Conservation (phyloP, 2,888 invertebrate species). For the Plutella xylostella region DNA sequence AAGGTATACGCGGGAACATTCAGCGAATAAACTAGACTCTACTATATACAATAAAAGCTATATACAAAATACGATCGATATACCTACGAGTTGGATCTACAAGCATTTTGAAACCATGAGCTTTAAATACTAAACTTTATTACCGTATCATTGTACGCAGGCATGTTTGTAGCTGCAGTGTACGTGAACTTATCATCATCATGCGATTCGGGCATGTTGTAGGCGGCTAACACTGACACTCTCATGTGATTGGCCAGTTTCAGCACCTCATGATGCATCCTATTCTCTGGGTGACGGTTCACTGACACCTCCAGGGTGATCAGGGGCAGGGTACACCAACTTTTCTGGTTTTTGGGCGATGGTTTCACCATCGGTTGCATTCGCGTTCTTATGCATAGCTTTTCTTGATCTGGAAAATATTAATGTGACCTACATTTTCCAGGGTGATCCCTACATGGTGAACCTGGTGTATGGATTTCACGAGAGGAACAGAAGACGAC, state of each 20-base stretch:
- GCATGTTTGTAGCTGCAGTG: slow-evolving; percentile 38
- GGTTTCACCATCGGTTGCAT: slow-evolving; percentile 39
- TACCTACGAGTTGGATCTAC: too few relatives aligned
- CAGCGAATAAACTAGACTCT: too few relatives aligned
- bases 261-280: slow-evolving; percentile 32
- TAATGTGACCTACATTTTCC: too few relatives aligned
- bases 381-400: slow-evolving; percentile 36
- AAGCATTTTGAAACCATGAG: too few relatives aligned
- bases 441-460: too few relatives aligned
- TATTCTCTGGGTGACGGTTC: slow-evolving; percentile 28
- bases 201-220: slow-evolving; percentile 33
- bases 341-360: slow-evolving; percentile 29
- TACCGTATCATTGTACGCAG: slow-evolving; percentile 32
- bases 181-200: slow-evolving; percentile 28
- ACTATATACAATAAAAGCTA: too few relatives aligned
- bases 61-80: too few relatives aligned
- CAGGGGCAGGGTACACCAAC: slow-evolving; percentile 53
- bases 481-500: too few relatives aligned
- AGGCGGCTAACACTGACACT: slow-evolving; percentile 41
- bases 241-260: slow-evolving; percentile 39
- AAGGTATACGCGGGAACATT: too few relatives aligned
- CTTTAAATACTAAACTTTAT: too few relatives aligned
- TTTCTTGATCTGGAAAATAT: slow-evolving; percentile 15
- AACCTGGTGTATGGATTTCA: too few relatives aligned
- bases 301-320: slow-evolving; percentile 35